Evolutionary conservation across 2,888 invertebrate genomes (phyloP).

Genomic region (Cistogaster globosa): DNA sequence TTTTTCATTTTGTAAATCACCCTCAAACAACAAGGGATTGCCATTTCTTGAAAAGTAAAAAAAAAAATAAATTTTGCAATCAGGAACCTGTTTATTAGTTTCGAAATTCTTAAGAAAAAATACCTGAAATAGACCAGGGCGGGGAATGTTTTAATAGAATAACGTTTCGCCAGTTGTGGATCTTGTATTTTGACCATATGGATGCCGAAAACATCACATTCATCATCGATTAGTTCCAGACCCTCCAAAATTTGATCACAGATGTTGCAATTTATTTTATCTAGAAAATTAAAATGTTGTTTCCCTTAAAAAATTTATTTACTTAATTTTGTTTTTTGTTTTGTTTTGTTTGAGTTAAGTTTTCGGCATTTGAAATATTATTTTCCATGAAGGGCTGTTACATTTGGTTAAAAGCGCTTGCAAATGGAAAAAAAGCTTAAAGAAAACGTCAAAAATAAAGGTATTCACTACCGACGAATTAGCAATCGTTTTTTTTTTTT

Average conservation of each 20-base stretch:
- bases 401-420: constrained; percentile 28
- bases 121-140: constrained; percentile 95
- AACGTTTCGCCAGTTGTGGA: constrained; percentile 94
- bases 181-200: constrained; percentile 97
- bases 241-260: constrained; percentile 95
- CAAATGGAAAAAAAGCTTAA: constrained; percentile 36
- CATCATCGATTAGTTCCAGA: constrained; percentile 94
- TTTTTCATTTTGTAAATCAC: constrained; percentile 95
- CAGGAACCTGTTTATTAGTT: background rate
- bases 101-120: constrained; percentile 34
- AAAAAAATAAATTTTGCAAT: constrained; percentile 1
- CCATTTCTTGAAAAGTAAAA: constrained; percentile 87
- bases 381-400: constrained; percentile 6
- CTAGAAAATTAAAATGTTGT: constrained; percentile 81
- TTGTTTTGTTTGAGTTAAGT: background rate
- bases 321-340: background rate
- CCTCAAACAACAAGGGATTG: constrained; percentile 94
- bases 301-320: background rate
- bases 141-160: constrained; percentile 97
- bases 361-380: background rate
- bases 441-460: constrained; percentile 81
- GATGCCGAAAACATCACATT: constrained; percentile 95
- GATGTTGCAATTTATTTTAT: constrained; percentile 95
- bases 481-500: background rate
- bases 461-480: constrained; percentile 81